Percentiles rank a stretch among this genome's conserved stretches.
These are phyloP conservation scores for Orientallactaga bullata DNA, from an alignment of 2,113 vertebrate genomes.

Conservation along the genomic window DNA sequence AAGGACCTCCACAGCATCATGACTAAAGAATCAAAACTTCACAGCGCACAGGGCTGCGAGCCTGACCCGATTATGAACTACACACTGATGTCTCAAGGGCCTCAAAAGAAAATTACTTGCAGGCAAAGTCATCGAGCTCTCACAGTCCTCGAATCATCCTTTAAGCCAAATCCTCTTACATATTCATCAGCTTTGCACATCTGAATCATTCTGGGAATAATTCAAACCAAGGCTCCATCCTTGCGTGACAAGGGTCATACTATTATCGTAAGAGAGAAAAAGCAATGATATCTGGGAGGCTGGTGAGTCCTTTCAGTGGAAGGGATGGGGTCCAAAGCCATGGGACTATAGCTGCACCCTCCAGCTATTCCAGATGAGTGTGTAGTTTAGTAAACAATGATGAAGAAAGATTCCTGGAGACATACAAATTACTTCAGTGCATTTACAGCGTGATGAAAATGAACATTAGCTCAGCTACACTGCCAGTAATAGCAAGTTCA, in stretches of 20 bases:
- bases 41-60: background rate
- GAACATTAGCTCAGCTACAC: slow-evolving; percentile 1
- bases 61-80: slow-evolving; percentile 43
- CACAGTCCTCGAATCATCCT: slow-evolving; percentile 14
- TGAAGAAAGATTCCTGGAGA: slow-evolving; percentile 40
- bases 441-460: slow-evolving; percentile 12
- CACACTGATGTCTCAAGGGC: slow-evolving; percentile 33
- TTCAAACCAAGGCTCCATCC: background rate
- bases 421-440: background rate
- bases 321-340: background rate
- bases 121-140: slow-evolving; percentile 30
- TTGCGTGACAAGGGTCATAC: slow-evolving; percentile 12
- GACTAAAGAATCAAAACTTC: background rate
- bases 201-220: slow-evolving; percentile 12
- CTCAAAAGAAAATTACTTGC: background rate
- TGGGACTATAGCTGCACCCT: background rate
- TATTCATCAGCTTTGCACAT: slow-evolving; percentile 52
- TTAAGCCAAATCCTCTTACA: slow-evolving; percentile 38
- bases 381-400: slow-evolving; percentile 34
- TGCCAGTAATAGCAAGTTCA: slow-evolving; percentile 51
- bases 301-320: background rate
- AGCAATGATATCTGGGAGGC: background rate
- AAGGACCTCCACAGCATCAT: background rate
- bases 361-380: background rate
- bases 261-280: background rate